Evolutionary conservation across 2,113 vertebrate species (phyloP), one percentile per base, ranked within the genome.

Genomic region (Corvus hawaiiensis): DNA sequence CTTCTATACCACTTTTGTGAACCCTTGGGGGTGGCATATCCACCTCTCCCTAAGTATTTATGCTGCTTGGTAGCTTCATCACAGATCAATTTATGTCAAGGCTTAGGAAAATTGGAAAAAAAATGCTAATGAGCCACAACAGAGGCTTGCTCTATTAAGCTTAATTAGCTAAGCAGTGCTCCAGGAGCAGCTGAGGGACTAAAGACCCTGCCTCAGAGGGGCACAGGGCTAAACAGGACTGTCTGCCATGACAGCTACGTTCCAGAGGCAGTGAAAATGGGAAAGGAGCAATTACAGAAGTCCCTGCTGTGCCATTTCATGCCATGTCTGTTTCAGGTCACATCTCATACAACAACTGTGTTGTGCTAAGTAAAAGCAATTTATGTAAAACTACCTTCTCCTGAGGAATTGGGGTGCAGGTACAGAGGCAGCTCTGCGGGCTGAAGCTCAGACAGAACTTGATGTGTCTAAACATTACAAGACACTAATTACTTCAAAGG

Each of bases 181-280:
- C 9, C 66, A 46, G 59, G 18, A 58, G 54, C n/a, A 58, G 30
- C 52, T 52, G 48, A 22, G 32, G 23, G 28, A 46, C 26, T 79
- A 23, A 51, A 69, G 71, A 69, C 4, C 14, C 11, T 2, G 2
- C 11, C 28, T 71, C 13, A 55, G 66, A 69, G 56, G 33, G 6
- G 3, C 2, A 2, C 0, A 0, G 37, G 48, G 24, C 55, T 73
- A 23, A 67, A 46, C 28, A 51, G 51, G 22, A 14, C 35, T 41
- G 51, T 20, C 35, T 69, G 72, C 28, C 30, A 7, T 3, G 23
- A 15, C 1, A 4, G 66, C 39, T 3, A 1, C 0, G 0, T 39
- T 74, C 44, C 71, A 56, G 59, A 62, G 51, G 7, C 66, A 46
- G 30, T 0, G 2, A 68, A 86, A 91, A 55, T 11, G n/a, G 23